Evolutionary conservation across 2,113 vertebrate genomes (phyloP), one percentile per base, ranked within the genome.

Genomic region (Antechinus flavipes): DNA sequence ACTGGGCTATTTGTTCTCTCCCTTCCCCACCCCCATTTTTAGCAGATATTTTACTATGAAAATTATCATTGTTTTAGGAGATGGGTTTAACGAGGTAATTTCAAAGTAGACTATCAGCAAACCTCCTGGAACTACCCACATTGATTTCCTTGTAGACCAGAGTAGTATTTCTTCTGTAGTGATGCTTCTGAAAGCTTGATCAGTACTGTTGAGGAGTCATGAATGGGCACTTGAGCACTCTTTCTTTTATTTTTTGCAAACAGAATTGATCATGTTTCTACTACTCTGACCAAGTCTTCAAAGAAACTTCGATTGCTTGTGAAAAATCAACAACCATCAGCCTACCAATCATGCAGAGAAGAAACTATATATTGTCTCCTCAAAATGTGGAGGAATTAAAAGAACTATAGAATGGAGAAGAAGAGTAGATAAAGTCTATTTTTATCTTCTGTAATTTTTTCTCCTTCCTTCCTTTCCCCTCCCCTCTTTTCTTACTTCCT

Each of bases 221-320:
- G 68, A 42, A 84, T 84, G 68, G 68, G 68, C 68, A 84, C 68
- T 84, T 84, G 68, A 84, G 23, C 68, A 84, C 68, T 84, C 68
- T 84, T 42, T n/a, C 19, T 84, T 84, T 84, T 42, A 42, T 19
- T 84, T 84, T 84, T 84, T 84, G 68, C 68, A 84, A 84, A 84
- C 68, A 84, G n/a, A 84, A 84, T 84, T 84, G 68, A 84, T 84
- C 68, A 84, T 22, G 35, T 23, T 84, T 84, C 68, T 84, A 8
- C 68, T 84, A 84, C 68, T 84, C 68, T 84, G 68, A 84, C 68
- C n/a, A 84, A 84, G 68, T 84, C 68, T 84, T 84, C 68, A 84
- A 14, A 42, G n/a, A 84, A 84, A 84, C 42, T 42, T 84, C 68
- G 42, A 8, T 84, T 84, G 68, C 68, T 84, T 84, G 68, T 84